Base-by-base conservation (phyloP, 2,888 invertebrate species). In the Antitype chi region DNA sequence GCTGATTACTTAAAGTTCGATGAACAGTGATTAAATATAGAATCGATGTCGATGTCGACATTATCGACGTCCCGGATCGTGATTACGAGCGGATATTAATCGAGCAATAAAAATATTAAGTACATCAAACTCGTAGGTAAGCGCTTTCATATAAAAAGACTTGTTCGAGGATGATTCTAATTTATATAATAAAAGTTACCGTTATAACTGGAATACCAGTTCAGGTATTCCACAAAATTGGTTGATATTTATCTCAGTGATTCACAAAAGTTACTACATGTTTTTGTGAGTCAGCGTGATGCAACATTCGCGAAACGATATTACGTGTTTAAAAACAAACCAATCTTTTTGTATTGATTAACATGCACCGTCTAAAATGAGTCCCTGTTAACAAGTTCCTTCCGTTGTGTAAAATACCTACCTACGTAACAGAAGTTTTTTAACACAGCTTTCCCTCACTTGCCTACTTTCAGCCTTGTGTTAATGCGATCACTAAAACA, bases 291-390 rank as follows among this genome's bases (percentile, higher is more conserved):
- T 92, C 91, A 91, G 74, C 74, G 87, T 94, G 93, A 94, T 90
- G 93, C 87, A 94, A 94, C 84, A 88, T 87, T 91, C 88, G 90
- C 90, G 85, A 93, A 93, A 92, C 85, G 88, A 87, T 89, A 92
- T 92, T 92, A 92, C 92, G 90, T 90, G 87, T 89, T 87, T 89
- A 85, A 74, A 78, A 87, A 90, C 91, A 90, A 89, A 89, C 89
- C 86, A 91, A 80, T 83, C 28, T 92, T 23, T 92, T 91, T 90
- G 89, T 91, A 92, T 91, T 93, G 91, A 94, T 96, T 95, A 95
- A 92, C 94, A 89, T 90, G 86, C 86, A 81, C 83, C 81, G 84
- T 93, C 94, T 94, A 94, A 95, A 94, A 94, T 87, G 89, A 86
- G 82, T 87, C 87, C 78, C 86, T 86, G 89, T 86, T 89, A 90